Evolutionary conservation across 2,888 invertebrate species (phyloP).

Genomic region (Noctua janthina): DNA sequence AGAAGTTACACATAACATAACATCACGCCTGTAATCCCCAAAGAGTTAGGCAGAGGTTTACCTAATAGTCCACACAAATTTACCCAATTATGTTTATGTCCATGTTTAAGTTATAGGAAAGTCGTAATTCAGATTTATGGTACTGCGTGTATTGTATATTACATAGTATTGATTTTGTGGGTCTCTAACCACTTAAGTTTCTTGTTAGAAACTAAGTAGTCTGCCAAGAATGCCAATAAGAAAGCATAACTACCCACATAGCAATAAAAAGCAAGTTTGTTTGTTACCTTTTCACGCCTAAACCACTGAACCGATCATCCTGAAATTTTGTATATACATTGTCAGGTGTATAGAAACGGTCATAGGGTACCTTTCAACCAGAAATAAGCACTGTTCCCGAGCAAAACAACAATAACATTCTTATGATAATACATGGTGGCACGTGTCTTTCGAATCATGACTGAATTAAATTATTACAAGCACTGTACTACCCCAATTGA

Average conservation of each 20-base stretch:
- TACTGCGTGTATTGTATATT: not conserved
- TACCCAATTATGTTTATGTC: not conserved
- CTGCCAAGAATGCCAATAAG: slow-evolving; percentile 17
- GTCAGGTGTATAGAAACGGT: no score
- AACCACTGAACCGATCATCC: no score
- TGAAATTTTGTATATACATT: no score
- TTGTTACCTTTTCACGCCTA: no score
- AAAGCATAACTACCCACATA: not conserved
- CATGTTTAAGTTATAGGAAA: not conserved
- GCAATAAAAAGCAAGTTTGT: not conserved
- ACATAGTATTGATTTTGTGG: not conserved
- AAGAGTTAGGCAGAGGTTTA: not conserved
- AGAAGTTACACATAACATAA: not conserved
- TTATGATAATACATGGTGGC: no score
- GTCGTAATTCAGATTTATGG: not conserved
- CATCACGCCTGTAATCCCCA: not conserved
- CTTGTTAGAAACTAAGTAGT: not conserved
- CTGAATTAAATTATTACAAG: no score
- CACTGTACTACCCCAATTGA: no score
- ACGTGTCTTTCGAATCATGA: no score
- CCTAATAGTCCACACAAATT: not conserved
- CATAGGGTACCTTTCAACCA: no score
- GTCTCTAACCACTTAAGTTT: not conserved
- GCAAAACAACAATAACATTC: no score
- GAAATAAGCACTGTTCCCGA: no score